Evolutionary conservation across 2,797 vertebrate species (phyloP), one percentile per base, ranked within the genome.

Genomic region (Oreochromis mossambicus): DNA sequence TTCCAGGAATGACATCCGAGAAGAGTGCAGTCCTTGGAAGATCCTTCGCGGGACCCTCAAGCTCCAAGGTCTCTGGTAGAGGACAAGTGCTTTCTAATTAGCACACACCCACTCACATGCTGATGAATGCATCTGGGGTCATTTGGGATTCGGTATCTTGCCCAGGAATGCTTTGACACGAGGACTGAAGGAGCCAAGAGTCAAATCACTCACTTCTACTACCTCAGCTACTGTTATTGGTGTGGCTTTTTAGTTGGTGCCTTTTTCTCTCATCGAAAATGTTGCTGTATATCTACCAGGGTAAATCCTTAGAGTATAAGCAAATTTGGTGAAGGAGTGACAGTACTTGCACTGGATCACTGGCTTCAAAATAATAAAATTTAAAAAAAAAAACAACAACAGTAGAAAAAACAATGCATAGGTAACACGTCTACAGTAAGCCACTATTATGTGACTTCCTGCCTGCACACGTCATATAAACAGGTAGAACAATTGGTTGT

Each of bases 401-500:
- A 48, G 8, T 13, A 21, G 5, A 73, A 80, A 26, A 46, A 5
- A 1, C 13, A 73, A 48, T 19, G 24, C 14, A 73, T 1, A 48
- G 4, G 24, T 48, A 29, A 17, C 43, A 12, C 14, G 2, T 19
- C 43, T 75, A 75, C 46, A 29, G 3, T 48, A 75, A 48, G 15
- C 17, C 29, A 21, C 52, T 8, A 8, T 29, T 34, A 48, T 52
- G 32, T 13, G 41, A 43, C 8, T 77, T 50, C 8, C 36, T 54
- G 3, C 3, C 10, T 10, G 21, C 7, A 12, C 21, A 19, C 32
- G 51, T 77, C 17, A 75, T 52, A 12, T n/a, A 26, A 86, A 82
- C 78, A 32, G 13, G 52, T 32, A 48, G 24, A 83, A 77, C 78
- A 79, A 80, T 19, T 78, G 88, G 81, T 54, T 88, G 75, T 77